phyloP scores from a whole-genome alignment of 2,888 invertebrate species.

The Tipula vernalis region DNA sequence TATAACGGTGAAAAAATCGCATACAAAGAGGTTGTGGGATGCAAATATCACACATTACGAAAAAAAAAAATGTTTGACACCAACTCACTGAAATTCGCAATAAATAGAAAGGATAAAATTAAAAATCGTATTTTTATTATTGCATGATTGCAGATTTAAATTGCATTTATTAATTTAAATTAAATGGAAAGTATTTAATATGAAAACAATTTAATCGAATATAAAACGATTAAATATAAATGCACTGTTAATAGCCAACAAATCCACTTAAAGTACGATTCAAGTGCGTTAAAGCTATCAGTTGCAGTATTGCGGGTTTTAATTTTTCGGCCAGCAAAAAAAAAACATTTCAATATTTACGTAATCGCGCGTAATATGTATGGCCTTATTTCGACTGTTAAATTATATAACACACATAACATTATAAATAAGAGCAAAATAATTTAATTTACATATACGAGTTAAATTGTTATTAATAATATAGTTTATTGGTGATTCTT shows the following conservation, averaged over 20 bases:
- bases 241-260: neutral
- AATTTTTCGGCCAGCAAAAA: neutral
- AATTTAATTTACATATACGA: neutral
- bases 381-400: neutral
- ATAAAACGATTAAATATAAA: neutral
- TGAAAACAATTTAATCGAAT: neutral
- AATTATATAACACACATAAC: neutral
- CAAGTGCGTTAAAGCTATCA: neutral
- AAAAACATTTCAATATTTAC: neutral
- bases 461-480: neutral
- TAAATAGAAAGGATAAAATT: neutral
- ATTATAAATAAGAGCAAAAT: neutral
- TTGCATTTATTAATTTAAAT: neutral
- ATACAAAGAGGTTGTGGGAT: neutral
- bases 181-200: neutral
- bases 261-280: neutral
- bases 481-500: neutral
- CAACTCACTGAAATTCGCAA: neutral
- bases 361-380: neutral
- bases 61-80: neutral
- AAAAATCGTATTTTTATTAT: neutral
- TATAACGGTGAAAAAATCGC: neutral
- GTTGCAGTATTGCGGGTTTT: neutral
- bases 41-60: neutral
- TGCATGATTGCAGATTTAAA: neutral